Evolutionary conservation across 2,797 vertebrate species (phyloP).

Genomic region (Alouatta caraya): DNA sequence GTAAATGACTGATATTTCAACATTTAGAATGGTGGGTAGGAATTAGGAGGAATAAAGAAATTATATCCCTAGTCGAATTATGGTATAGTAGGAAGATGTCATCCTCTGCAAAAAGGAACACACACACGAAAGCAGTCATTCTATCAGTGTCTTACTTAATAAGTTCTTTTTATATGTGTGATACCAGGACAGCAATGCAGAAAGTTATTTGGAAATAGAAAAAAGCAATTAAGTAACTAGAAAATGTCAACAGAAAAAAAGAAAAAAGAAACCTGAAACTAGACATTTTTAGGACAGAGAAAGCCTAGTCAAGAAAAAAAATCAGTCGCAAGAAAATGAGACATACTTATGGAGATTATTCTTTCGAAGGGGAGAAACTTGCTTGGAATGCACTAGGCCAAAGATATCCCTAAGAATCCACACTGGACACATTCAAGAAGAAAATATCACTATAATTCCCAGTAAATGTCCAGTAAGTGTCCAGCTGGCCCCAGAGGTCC

Average conservation of each 20-base stretch:
- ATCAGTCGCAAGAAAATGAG: neutral
- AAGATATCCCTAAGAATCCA: neutral
- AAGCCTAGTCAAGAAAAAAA: neutral
- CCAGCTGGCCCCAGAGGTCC: neutral
- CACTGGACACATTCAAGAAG: neutral
- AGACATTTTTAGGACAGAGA: neutral
- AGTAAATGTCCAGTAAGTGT: neutral
- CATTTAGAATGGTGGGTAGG: neutral
- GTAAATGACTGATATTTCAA: neutral
- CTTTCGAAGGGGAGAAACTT: neutral
- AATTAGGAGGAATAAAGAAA: neutral
- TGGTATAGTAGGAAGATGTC: neutral
- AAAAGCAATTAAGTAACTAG: neutral
- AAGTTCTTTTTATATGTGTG: neutral
- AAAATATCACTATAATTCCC: neutral
- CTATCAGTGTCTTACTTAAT: neutral
- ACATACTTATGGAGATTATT: neutral
- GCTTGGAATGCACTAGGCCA: neutral
- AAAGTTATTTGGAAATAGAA: neutral
- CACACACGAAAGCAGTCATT: neutral
- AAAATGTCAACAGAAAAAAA: constrained; percentile 8
- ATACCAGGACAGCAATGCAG: neutral
- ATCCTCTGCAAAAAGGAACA: neutral
- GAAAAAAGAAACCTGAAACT: neutral
- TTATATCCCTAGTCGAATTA: neutral